A percentile compares a stretch with the other conserved stretches of the same genome.
These are phyloP conservation scores for Malacoraja senta DNA, from an alignment of 2,797 vertebrate genomes.

Conservation along the genomic window DNA sequence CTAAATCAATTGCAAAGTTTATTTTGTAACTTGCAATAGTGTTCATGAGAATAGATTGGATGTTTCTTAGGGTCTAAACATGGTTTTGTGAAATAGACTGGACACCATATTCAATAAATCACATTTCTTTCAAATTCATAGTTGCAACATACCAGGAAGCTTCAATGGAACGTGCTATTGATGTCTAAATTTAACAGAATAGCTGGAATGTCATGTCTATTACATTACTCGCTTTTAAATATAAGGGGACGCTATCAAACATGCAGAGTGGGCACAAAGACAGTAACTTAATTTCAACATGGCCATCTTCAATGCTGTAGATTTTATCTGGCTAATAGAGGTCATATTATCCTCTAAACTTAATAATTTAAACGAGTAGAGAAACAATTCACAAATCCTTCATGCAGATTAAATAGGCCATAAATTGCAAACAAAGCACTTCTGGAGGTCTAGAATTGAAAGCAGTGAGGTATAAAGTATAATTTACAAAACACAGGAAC, in stretches of 20 bases:
- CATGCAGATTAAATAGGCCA: not conserved
- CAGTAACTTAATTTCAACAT: not conserved
- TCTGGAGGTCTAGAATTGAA: not conserved
- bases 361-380: too few species aligned
- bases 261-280: not conserved
- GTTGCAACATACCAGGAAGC: not conserved
- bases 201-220: not conserved
- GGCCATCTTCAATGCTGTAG: not conserved
- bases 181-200: not conserved
- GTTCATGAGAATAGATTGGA: not conserved
- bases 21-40: not conserved
- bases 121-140: not conserved
- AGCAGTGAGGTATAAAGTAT: not conserved
- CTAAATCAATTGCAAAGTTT: not conserved
- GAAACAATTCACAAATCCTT: too few species aligned
- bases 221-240: not conserved
- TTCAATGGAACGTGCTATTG: not conserved
- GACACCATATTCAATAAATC: not conserved
- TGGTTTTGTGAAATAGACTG: not conserved
- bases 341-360: too few species aligned
- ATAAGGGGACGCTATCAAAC: not conserved
- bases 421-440: not conserved
- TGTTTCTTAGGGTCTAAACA: not conserved
- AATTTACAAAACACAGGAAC: too few species aligned
- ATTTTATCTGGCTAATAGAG: not conserved